phyloP scores from a whole-genome alignment of 2,113 vertebrate species.

The Alethe castanea region DNA sequence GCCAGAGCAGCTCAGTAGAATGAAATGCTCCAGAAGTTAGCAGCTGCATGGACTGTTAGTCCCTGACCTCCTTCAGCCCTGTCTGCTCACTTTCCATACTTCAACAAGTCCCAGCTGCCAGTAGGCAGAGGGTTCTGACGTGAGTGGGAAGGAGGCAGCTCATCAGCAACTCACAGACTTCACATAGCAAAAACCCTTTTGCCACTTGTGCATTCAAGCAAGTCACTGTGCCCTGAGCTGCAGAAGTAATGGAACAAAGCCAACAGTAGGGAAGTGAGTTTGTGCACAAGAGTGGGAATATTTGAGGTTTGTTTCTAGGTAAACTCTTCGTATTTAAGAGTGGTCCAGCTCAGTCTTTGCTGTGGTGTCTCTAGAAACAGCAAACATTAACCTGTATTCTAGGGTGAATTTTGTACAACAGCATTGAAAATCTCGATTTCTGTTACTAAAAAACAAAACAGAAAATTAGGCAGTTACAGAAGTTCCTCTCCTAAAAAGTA shows the following conservation, averaged over 20 bases:
- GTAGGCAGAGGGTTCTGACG: background rate
- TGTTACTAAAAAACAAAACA: background rate
- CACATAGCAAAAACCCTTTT: background rate
- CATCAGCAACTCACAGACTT: background rate
- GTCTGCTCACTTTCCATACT: background rate
- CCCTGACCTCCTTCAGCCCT: background rate
- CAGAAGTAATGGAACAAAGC: background rate
- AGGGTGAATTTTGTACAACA: background rate
- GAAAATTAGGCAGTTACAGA: background rate
- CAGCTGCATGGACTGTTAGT: background rate
- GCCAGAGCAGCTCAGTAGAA: background rate
- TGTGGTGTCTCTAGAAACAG: background rate
- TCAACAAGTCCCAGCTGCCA: background rate
- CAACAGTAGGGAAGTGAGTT: background rate
- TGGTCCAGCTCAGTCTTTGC: background rate
- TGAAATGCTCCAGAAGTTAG: background rate
- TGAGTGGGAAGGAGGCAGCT: background rate
- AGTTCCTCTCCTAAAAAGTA: conserved; percentile 4
- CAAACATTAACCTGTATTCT: background rate
- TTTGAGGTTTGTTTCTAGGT: background rate
- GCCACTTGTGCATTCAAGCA: background rate
- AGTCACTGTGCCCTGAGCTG: background rate
- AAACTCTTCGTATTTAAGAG: background rate
- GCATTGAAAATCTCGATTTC: background rate
- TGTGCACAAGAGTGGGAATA: background rate